These are phyloP conservation scores for Chrysodeixis includens DNA, from an alignment of 2,888 invertebrate genomes.

Conservation along the genomic window DNA sequence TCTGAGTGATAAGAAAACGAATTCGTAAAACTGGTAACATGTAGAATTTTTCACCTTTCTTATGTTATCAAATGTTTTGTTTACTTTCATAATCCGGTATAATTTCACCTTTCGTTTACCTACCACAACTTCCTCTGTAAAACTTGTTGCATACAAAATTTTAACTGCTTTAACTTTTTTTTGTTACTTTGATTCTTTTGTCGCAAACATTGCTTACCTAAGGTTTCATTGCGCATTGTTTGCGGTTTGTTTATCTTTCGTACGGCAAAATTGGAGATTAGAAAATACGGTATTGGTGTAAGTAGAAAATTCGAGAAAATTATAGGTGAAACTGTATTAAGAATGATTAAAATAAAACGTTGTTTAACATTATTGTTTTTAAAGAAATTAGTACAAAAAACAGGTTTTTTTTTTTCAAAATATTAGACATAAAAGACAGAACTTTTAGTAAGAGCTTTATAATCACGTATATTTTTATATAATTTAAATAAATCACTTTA, in stretches of 20 bases:
- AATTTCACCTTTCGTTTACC: neutral
- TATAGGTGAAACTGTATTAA: no score
- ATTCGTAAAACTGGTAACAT: no score
- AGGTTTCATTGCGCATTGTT: conserved; percentile 34
- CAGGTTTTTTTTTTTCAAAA: no score
- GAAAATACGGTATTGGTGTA: neutral
- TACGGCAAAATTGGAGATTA: conserved; percentile 21
- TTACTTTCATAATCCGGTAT: neutral
- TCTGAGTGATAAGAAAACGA: no score
- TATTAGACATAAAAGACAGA: no score
- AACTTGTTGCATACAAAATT: conserved; percentile 16
- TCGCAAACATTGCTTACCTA: conserved; percentile 3
- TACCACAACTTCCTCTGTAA: neutral
- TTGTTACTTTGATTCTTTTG: conserved; percentile 3
- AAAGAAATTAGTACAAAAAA: no score
- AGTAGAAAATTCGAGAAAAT: neutral
- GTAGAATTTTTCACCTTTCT: no score
- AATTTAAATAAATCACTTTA: no score
- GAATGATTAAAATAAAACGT: no score
- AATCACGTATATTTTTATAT: no score
- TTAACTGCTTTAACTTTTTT: conserved; percentile 13
- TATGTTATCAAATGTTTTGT: neutral
- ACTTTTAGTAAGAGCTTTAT: no score
- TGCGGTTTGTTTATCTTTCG: conserved; percentile 34
- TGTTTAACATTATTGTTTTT: no score